A percentile compares a stretch with the other conserved stretches of the same genome.
Evolutionary conservation across 2,888 invertebrate species (phyloP).

Genomic region (Periphyllus acericola): DNA sequence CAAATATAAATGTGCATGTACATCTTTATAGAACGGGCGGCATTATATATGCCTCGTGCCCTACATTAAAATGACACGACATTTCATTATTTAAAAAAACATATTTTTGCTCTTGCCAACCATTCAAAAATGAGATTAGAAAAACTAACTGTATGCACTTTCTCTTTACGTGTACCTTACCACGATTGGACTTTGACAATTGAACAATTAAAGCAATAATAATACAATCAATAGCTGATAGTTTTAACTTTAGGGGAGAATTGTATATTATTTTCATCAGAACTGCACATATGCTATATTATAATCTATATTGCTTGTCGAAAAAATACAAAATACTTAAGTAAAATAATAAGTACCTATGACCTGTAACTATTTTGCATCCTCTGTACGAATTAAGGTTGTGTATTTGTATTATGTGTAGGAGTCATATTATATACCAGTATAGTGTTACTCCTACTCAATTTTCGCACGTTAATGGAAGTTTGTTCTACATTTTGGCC

Average conservation of each 20-base stretch:
- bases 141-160: slow-evolving; percentile 22
- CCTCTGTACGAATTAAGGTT: background rate
- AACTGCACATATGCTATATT: background rate
- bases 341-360: background rate
- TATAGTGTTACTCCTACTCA: background rate
- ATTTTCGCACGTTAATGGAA: background rate
- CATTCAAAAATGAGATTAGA: slow-evolving; percentile 48
- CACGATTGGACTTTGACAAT: background rate
- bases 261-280: background rate
- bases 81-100: slow-evolving; percentile 53
- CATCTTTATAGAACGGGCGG: slow-evolving; percentile 4
- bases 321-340: background rate
- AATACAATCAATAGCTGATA: background rate
- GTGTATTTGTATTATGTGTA: no score
- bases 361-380: background rate
- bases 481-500: slow-evolving; percentile 1
- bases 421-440: no score
- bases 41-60: slow-evolving; percentile 50
- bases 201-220: background rate
- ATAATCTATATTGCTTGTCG: background rate
- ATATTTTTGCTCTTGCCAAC: slow-evolving; percentile 32
- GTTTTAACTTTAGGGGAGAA: background rate
- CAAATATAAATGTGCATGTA: background rate
- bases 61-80: slow-evolving; percentile 60
- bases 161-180: slow-evolving; percentile 24